These are phyloP conservation scores for Esox niger DNA, from an alignment of 2,113 vertebrate genomes.

Conservation along the genomic window DNA sequence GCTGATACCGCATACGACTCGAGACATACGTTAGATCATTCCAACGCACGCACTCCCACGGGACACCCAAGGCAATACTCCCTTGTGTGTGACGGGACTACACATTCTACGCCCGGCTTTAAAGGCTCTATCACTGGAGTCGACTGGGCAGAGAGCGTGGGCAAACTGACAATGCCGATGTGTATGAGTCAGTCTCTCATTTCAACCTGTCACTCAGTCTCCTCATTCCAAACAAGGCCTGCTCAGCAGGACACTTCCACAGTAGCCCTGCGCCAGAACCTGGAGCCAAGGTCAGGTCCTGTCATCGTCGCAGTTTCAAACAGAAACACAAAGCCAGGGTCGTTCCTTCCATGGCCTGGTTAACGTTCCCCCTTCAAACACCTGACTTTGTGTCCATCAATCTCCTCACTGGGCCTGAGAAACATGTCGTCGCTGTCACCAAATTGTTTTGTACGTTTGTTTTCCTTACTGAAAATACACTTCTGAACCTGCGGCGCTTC, in stretches of 20 bases:
- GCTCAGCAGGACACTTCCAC: slow-evolving; percentile 5
- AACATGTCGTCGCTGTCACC: slow-evolving; percentile 27
- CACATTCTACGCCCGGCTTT: slow-evolving; percentile 21
- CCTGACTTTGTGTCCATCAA: slow-evolving; percentile 22
- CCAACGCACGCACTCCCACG: too few relatives aligned
- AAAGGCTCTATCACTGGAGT: slow-evolving; percentile 13
- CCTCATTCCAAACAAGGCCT: slow-evolving; percentile 33
- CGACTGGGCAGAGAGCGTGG: slow-evolving; percentile 16
- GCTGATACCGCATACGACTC: too few relatives aligned
- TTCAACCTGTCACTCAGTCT: slow-evolving; percentile 34
- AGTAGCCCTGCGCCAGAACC: too few relatives aligned
- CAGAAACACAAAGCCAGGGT: neutral
- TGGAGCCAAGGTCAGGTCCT: slow-evolving; percentile 13
- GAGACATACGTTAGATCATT: too few relatives aligned
- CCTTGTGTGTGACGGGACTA: slow-evolving; percentile 12
- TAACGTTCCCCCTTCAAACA: slow-evolving; percentile 24
- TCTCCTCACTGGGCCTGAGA: slow-evolving; percentile 24
- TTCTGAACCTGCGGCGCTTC: neutral
- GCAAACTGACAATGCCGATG: slow-evolving; percentile 45
- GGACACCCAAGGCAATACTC: too few relatives aligned
- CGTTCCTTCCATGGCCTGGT: slow-evolving; percentile 19
- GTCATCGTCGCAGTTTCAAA: slow-evolving; percentile 6
- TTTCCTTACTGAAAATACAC: neutral
- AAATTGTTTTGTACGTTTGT: neutral
- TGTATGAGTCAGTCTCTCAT: slow-evolving; percentile 31